Conservation (phyloP, 1,140 invertebrate species). For the Cepaea nemoralis region DNA sequence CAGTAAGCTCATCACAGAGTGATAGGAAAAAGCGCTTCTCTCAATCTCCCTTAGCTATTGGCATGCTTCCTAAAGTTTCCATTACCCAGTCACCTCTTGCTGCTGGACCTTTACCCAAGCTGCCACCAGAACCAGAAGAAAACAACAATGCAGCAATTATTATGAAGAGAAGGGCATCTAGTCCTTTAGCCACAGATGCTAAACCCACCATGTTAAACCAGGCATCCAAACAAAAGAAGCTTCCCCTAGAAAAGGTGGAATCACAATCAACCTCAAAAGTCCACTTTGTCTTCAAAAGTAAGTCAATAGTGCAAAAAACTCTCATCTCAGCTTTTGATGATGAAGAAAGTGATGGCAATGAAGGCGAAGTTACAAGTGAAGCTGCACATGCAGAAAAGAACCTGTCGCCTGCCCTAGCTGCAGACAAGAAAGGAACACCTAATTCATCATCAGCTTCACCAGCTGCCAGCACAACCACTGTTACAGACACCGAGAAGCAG, state of each 20-base stretch:
- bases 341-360: slow-evolving; percentile 32
- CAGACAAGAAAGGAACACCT: not conserved
- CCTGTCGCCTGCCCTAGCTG: not conserved
- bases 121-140: slow-evolving; percentile 18
- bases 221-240: slow-evolving; percentile 1
- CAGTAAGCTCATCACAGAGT: not conserved
- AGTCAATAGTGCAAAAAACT: slow-evolving; percentile 24
- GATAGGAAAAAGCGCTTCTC: slow-evolving; percentile 35
- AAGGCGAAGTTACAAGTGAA: not conserved
- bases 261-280: slow-evolving; percentile 10
- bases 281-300: slow-evolving; percentile 37
- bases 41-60: slow-evolving; percentile 35
- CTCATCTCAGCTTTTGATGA: slow-evolving; percentile 30
- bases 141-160: not conserved
- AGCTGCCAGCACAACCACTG: not conserved
- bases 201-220: not conserved
- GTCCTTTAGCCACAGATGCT: not conserved
- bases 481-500: not conserved
- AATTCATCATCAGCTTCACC: not conserved
- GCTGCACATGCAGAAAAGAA: not conserved
- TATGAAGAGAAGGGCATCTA: not conserved
- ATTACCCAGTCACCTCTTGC: slow-evolving; percentile 26
- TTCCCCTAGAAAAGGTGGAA: not conserved
- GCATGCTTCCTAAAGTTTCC: slow-evolving; percentile 25
- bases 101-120: slow-evolving; percentile 26